Evolutionary conservation across 2,888 invertebrate species (phyloP).

Genomic region (Eupithecia dodoneata): DNA sequence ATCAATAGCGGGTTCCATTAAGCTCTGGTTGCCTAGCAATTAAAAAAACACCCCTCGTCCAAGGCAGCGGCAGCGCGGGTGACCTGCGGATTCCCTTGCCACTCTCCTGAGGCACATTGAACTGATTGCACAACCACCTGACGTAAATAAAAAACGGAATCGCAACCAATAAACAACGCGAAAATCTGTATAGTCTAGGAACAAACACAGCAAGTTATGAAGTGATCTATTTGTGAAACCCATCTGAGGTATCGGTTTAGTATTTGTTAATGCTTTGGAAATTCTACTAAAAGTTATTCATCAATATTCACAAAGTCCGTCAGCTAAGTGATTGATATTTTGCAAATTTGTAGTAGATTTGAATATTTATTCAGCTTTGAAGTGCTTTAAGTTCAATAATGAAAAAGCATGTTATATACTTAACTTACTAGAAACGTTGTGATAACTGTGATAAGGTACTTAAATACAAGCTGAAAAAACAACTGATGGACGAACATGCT

Average conservation of each 20-base stretch:
- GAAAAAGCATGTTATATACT: not conserved
- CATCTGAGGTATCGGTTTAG: constrained; percentile 21
- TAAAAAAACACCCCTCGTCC: not conserved
- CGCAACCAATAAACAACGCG: constrained; percentile 11
- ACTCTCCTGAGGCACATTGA: not conserved
- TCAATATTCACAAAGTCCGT: constrained; percentile 16
- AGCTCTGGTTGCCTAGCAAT: constrained; percentile 61
- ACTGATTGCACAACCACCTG: not conserved
- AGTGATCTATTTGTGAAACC: constrained; percentile 23
- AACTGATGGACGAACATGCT: constrained; percentile 30
- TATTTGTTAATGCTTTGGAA: constrained; percentile 18
- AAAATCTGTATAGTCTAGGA: constrained; percentile 11
- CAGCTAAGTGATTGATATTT: not conserved
- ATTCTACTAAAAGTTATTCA: constrained; percentile 15
- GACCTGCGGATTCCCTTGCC: not conserved
- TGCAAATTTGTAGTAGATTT: not conserved
- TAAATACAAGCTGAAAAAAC: not conserved
- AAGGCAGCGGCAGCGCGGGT: not conserved
- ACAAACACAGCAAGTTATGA: constrained; percentile 16
- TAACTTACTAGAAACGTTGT: not conserved
- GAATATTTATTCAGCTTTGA: not conserved
- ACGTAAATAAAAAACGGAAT: not conserved
- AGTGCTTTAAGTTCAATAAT: not conserved
- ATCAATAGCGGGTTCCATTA: constrained; percentile 48
- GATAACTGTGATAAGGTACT: not conserved